phyloP scores from a whole-genome alignment of 2,797 vertebrate genomes.

The Rallus crepitans region DNA sequence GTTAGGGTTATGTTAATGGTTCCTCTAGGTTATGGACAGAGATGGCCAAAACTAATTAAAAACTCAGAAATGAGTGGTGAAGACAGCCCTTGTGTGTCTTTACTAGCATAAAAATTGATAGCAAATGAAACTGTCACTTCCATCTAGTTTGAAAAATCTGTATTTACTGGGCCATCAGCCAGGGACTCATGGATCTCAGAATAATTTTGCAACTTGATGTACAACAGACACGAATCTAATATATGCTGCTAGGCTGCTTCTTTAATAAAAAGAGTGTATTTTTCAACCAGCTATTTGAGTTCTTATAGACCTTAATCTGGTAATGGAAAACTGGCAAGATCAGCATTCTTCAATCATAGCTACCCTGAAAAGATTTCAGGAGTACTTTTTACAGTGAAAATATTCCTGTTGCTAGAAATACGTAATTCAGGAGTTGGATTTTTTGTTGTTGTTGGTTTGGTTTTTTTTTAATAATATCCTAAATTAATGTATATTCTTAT shows the following conservation, averaged over 20 bases:
- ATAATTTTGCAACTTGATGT: background rate
- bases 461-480: background rate
- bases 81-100: background rate
- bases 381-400: background rate
- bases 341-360: background rate
- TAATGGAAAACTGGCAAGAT: background rate
- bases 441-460: background rate
- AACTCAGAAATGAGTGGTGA: background rate
- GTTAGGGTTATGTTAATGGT: background rate
- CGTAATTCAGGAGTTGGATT: background rate
- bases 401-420: background rate
- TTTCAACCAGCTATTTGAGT: background rate
- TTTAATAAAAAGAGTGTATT: background rate
- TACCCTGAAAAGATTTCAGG: background rate
- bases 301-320: background rate
- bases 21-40: background rate
- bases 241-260: background rate
- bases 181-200: background rate
- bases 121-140: constrained; percentile 14
- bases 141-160: constrained; percentile 17
- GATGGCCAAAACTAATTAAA: background rate
- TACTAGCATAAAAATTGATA: background rate
- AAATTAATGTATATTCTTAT: background rate
- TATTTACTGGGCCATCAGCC: background rate
- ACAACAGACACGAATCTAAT: background rate